These are phyloP conservation scores for Thomomys bottae DNA, from an alignment of 2,113 vertebrate species.

Conservation along the genomic window DNA sequence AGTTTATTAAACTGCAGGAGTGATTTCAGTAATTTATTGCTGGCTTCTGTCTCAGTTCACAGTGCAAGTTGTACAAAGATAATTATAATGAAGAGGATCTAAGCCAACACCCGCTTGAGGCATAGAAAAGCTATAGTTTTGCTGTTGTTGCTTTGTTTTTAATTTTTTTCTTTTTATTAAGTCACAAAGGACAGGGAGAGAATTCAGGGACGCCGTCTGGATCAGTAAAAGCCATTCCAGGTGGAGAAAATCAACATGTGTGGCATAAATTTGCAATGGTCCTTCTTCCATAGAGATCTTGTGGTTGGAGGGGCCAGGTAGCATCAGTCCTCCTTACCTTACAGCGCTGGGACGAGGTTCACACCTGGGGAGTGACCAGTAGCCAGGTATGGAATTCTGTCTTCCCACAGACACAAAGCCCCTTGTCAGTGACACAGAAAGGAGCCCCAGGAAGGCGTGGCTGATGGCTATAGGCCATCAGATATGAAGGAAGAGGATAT, in stretches of 20 bases:
- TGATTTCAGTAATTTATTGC: conserved; percentile 23
- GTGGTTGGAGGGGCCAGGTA: not conserved
- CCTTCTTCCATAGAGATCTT: not conserved
- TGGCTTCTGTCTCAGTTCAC: conserved; percentile 45
- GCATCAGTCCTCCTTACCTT: not conserved
- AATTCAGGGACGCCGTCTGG: not conserved
- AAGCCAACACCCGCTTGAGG: not conserved
- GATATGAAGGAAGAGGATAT: not conserved
- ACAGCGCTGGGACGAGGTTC: not conserved
- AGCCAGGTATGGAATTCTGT: not conserved
- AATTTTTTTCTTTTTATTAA: not conserved
- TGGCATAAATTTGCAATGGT: not conserved
- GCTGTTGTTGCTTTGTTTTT: too few species aligned
- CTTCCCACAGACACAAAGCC: not conserved
- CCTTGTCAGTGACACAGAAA: not conserved
- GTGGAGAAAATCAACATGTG: not conserved
- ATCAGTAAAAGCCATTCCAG: not conserved
- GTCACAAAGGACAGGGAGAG: not conserved
- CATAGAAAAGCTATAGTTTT: not conserved
- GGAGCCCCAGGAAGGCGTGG: not conserved
- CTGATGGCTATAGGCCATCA: not conserved
- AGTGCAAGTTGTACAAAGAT: not conserved
- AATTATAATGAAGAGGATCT: conserved; percentile 16
- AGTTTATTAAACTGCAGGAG: conserved; percentile 6
- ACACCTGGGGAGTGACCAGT: not conserved